phyloP scores from a whole-genome alignment of 2,888 invertebrate genomes.

The Oscheius sp. region DNA sequence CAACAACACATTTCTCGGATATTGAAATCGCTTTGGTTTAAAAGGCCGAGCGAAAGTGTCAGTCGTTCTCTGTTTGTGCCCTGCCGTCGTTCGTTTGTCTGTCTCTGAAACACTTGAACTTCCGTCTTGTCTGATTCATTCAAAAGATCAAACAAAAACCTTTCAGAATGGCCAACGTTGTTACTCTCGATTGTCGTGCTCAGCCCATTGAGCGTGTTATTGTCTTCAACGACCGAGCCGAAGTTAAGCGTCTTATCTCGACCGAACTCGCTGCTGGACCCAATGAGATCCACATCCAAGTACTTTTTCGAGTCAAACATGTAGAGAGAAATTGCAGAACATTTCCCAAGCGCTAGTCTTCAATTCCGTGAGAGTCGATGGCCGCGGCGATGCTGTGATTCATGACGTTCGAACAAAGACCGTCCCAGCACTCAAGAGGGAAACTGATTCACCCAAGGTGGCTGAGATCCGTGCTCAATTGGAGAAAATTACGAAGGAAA shows the following conservation, averaged over 20 bases:
- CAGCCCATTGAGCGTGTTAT: slow-evolving; percentile 40
- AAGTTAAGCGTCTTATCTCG: slow-evolving; percentile 50
- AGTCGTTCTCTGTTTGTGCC: too few species aligned
- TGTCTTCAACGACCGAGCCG: slow-evolving; percentile 64
- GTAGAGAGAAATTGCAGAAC: slow-evolving; percentile 42
- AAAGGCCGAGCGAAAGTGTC: too few species aligned
- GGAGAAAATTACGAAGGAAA: background rate
- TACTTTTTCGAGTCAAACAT: background rate
- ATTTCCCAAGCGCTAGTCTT: slow-evolving; percentile 35
- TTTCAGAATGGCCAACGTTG: slow-evolving; percentile 21
- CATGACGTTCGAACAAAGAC: slow-evolving; percentile 57
- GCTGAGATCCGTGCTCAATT: too few species aligned
- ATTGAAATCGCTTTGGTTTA: too few species aligned
- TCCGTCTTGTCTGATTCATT: too few species aligned
- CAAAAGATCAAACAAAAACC: too few species aligned
- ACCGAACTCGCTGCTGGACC: slow-evolving; percentile 44
- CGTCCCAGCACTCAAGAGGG: slow-evolving; percentile 31
- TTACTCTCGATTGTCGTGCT: slow-evolving; percentile 35
- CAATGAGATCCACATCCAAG: slow-evolving; percentile 54
- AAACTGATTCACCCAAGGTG: slow-evolving; percentile 47
- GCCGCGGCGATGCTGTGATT: slow-evolving; percentile 53
- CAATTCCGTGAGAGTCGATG: slow-evolving; percentile 61
- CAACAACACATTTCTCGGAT: too few species aligned
- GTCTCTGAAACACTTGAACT: too few species aligned
- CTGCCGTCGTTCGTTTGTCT: too few species aligned